Evolutionary conservation across 2,113 vertebrate genomes (phyloP).

Genomic region (Anoura caudifer): DNA sequence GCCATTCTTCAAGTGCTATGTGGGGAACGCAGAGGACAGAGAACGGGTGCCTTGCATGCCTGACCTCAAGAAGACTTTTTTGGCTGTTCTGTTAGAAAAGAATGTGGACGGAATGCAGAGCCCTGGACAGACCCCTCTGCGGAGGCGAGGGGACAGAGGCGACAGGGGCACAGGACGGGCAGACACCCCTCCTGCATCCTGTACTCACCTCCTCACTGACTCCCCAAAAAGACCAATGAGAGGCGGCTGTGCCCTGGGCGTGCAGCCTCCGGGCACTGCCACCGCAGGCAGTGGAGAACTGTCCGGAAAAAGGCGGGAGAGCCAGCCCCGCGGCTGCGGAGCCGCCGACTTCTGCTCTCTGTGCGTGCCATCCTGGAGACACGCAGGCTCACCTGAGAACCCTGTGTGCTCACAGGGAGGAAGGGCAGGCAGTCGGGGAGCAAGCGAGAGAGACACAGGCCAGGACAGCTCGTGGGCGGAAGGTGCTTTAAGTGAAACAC

Average conservation of each 20-base stretch:
- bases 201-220: not conserved
- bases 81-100: slow-evolving; percentile 20
- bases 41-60: not conserved
- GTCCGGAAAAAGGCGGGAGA: not conserved
- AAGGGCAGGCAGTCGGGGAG: not conserved
- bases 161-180: no score
- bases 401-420: not conserved
- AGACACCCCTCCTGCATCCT: no score
- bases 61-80: not conserved
- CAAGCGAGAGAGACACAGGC: not conserved
- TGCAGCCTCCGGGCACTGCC: not conserved
- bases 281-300: not conserved
- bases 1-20: not conserved
- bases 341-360: not conserved
- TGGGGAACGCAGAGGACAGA: not conserved
- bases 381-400: not conserved
- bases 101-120: not conserved
- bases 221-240: slow-evolving; percentile 1
- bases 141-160: no score
- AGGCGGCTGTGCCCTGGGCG: not conserved
- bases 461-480: not conserved
- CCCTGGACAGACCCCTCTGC: not conserved
- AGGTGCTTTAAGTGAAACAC: slow-evolving; percentile 48
- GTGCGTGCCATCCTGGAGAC: not conserved
- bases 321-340: not conserved